phyloP scores from a whole-genome alignment of 2,113 vertebrate genomes.

The Heterocephalus glaber region DNA sequence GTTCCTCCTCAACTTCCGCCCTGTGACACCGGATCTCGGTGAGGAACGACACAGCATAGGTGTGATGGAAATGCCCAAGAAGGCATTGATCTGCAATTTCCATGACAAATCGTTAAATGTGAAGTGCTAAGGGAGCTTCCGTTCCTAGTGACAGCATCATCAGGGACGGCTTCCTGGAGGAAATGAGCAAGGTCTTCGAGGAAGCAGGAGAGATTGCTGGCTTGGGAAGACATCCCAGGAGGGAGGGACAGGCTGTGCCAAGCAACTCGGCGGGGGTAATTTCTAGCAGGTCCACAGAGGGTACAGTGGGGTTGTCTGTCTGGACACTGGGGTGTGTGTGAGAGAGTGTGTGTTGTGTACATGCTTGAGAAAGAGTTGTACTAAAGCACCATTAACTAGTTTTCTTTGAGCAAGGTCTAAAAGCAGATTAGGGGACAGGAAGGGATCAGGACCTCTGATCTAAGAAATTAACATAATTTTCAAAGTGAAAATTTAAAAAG shows the following conservation, averaged over 20 bases:
- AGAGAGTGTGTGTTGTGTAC: not conserved
- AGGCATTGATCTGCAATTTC: not conserved
- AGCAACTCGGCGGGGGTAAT: not conserved
- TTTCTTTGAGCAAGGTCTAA: not conserved
- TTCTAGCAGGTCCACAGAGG: not conserved
- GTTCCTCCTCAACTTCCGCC: not conserved
- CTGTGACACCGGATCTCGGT: not conserved
- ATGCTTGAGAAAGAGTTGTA: not conserved
- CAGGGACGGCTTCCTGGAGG: not conserved
- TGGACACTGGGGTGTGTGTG: not conserved
- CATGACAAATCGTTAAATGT: not conserved
- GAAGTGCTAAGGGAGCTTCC: not conserved
- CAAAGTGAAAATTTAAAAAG: not conserved
- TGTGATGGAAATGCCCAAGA: not conserved
- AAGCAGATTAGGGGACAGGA: not conserved
- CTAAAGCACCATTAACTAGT: not conserved
- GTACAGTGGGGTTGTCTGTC: not conserved
- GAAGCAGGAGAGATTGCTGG: not conserved
- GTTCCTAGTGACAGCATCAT: not conserved
- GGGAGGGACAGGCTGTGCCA: not conserved
- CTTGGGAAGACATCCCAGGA: not conserved
- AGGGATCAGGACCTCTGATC: not conserved
- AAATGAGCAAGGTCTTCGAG: not conserved
- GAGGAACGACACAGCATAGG: not conserved
- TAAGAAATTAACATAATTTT: not conserved